Percentiles rank a stretch among this genome's conserved stretches.
phyloP scores from a whole-genome alignment of 1,140 invertebrate species.

The Drosophila santomea region DNA sequence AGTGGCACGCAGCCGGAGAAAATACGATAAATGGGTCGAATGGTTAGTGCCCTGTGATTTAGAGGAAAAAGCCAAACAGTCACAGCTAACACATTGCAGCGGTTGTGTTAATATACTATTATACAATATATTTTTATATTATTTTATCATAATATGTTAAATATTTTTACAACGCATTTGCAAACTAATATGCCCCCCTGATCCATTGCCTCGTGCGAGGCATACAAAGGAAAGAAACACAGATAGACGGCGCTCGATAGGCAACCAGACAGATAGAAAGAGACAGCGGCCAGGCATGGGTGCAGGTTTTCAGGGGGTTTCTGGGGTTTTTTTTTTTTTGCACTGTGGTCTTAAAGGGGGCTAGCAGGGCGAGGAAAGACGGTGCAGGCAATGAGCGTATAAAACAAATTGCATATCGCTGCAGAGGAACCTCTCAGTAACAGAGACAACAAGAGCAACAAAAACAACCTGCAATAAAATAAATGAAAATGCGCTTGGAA shows the following conservation, averaged over 20 bases:
- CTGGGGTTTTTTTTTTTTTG: neutral
- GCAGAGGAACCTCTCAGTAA: slow-evolving; percentile 32
- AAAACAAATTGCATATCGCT: slow-evolving; percentile 75
- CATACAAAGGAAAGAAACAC: slow-evolving; percentile 35
- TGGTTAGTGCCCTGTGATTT: neutral
- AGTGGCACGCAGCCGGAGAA: slow-evolving; percentile 12
- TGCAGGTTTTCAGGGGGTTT: slow-evolving; percentile 18
- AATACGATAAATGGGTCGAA: neutral
- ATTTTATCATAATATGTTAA: neutral
- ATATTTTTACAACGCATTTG: neutral
- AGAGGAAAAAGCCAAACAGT: too few relatives aligned
- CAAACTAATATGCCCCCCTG: slow-evolving; percentile 13
- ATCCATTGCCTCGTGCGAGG: slow-evolving; percentile 9
- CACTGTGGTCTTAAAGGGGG: neutral
- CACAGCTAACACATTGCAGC: too few relatives aligned
- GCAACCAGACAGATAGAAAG: slow-evolving; percentile 21
- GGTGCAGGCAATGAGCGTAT: slow-evolving; percentile 68
- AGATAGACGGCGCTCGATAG: slow-evolving; percentile 37
- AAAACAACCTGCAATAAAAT: slow-evolving; percentile 60
- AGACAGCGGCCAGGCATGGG: slow-evolving; percentile 1
- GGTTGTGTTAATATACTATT: too few relatives aligned
- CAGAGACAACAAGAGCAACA: slow-evolving; percentile 31
- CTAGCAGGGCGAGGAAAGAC: neutral
- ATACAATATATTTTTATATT: too few relatives aligned
- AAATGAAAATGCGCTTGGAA: slow-evolving; percentile 68